Percentiles rank a stretch among this genome's conserved stretches.
phyloP scores from a whole-genome alignment of 2,113 vertebrate species.

The Cavia porcellus region DNA sequence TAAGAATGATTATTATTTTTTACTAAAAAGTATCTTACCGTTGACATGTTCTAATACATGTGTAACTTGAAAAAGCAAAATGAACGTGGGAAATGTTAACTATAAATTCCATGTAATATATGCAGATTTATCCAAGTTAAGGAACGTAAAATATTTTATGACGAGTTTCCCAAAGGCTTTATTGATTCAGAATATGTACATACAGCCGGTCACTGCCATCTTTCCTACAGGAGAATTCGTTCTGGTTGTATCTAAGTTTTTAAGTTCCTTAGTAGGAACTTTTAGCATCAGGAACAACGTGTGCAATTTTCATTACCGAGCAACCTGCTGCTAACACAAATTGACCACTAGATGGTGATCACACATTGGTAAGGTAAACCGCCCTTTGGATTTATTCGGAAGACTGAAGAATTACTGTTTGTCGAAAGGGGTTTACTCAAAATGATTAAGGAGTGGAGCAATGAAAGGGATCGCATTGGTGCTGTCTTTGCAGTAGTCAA shows the following conservation, averaged over 20 bases:
- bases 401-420: slow-evolving; percentile 28
- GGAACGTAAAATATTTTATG: not conserved
- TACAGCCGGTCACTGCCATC: not conserved
- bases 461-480: not conserved
- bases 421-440: slow-evolving; percentile 29
- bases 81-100: not conserved
- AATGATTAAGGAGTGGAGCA: not conserved
- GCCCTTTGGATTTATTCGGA: slow-evolving; percentile 44
- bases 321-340: not conserved
- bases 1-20: not conserved
- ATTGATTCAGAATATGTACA: not conserved
- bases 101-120: not conserved
- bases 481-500: not conserved
- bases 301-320: not conserved
- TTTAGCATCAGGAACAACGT: not conserved
- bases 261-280: slow-evolving; percentile 2
- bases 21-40: not conserved
- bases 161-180: not conserved
- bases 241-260: not conserved
- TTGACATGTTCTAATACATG: not conserved
- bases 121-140: not conserved
- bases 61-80: not conserved
- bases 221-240: not conserved
- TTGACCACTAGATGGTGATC: slow-evolving; percentile 38
- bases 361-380: slow-evolving; percentile 4